These are phyloP conservation scores for Eugnorisma glareosa DNA, from an alignment of 2,888 invertebrate genomes.

Conservation along the genomic window DNA sequence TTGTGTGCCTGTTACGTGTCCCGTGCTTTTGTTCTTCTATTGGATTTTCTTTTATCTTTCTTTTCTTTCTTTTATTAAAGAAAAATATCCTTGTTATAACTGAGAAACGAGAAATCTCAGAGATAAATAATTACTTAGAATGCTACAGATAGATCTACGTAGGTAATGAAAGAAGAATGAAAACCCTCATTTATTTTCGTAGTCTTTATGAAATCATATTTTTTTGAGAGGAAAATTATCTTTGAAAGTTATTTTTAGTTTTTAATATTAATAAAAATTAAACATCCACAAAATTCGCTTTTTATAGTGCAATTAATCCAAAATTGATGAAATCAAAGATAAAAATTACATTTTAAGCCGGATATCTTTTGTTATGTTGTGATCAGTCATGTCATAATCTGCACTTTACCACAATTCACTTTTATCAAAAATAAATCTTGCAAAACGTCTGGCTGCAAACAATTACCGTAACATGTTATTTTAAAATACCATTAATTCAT, in stretches of 20 bases:
- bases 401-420: neutral
- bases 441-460: neutral
- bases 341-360: slow-evolving; percentile 26
- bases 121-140: slow-evolving; percentile 56
- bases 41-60: slow-evolving; percentile 66
- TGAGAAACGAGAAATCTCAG: slow-evolving; percentile 50
- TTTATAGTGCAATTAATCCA: neutral
- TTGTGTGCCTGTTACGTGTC: slow-evolving; percentile 68
- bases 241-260: slow-evolving; percentile 10
- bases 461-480: neutral
- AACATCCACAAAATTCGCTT: neutral
- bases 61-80: slow-evolving; percentile 52
- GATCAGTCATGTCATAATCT: slow-evolving; percentile 18
- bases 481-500: neutral
- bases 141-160: slow-evolving; percentile 31
- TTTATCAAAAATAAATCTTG: slow-evolving; percentile 15
- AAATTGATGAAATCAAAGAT: slow-evolving; percentile 21
- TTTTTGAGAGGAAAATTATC: neutral
- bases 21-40: slow-evolving; percentile 68
- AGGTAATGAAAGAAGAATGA: slow-evolving; percentile 30
- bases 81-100: slow-evolving; percentile 61
- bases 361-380: slow-evolving; percentile 7
- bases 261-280: neutral
- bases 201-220: slow-evolving; percentile 10
- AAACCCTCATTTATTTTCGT: slow-evolving; percentile 17